These are phyloP conservation scores for Megaceryle alcyon DNA, from an alignment of 2,797 vertebrate species.

Conservation along the genomic window DNA sequence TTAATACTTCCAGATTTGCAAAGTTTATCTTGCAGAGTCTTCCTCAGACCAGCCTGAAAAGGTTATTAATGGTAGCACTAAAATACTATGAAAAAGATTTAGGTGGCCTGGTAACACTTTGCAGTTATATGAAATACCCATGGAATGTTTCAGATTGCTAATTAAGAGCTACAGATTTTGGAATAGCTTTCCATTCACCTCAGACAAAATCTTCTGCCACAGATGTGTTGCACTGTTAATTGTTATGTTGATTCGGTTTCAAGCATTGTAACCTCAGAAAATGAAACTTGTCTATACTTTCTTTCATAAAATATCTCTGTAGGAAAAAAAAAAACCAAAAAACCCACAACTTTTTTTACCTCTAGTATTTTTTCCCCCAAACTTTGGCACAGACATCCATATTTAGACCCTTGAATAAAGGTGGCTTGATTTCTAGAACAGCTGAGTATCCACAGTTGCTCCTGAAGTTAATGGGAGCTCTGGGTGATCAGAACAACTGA, in stretches of 20 bases:
- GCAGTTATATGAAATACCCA: not conserved
- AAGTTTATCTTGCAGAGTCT: constrained; percentile 48
- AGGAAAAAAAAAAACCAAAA: not conserved
- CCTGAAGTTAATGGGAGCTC: constrained; percentile 70
- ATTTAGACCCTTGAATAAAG: constrained; percentile 72
- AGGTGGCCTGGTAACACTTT: constrained; percentile 10
- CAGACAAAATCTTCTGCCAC: constrained; percentile 9
- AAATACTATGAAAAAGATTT: constrained; percentile 27
- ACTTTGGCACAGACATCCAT: constrained; percentile 63
- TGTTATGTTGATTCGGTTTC: constrained; percentile 55
- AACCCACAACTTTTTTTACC: not conserved
- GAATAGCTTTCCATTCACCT: constrained; percentile 12
- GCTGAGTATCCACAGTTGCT: constrained; percentile 69
- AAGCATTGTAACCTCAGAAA: constrained; percentile 6
- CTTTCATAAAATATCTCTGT: constrained; percentile 42
- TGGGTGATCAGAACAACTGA: constrained; percentile 75
- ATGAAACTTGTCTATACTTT: constrained; percentile 14
- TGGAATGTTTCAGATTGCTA: not conserved
- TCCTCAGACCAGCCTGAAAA: constrained; percentile 37
- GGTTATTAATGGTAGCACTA: constrained; percentile 38
- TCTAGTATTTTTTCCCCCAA: not conserved
- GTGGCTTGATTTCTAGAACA: constrained; percentile 69
- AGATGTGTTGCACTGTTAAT: constrained; percentile 27
- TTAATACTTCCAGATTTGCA: constrained; percentile 32
- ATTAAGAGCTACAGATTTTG: not conserved